These are phyloP conservation scores for Tragopan temminckii DNA, from an alignment of 2,797 vertebrate genomes.

Conservation along the genomic window DNA sequence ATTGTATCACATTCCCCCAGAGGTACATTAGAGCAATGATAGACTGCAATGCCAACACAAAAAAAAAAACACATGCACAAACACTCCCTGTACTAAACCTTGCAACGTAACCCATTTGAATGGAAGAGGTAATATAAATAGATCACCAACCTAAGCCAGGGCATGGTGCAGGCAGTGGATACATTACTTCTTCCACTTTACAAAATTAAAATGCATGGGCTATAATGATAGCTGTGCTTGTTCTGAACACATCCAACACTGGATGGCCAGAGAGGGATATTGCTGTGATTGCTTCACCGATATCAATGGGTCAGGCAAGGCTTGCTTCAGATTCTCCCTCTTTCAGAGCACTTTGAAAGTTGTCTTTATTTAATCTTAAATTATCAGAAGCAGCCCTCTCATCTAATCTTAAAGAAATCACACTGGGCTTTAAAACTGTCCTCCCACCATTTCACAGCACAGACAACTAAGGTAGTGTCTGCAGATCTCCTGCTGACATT, in stretches of 20 bases:
- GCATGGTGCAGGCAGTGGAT: not conserved
- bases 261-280: not conserved
- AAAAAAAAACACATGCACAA: not conserved
- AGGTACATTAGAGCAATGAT: constrained; percentile 36
- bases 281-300: not conserved
- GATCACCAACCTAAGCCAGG: not conserved
- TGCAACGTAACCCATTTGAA: rapidly evolving
- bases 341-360: not conserved
- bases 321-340: not conserved
- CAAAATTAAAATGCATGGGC: not conserved
- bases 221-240: not conserved
- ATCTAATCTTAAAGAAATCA: not conserved
- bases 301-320: not conserved
- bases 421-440: not conserved
- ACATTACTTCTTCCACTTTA: not conserved
- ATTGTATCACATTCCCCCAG: constrained; percentile 35
- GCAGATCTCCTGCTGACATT: not conserved
- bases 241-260: not conserved
- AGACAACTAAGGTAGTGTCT: not conserved
- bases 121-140: not conserved
- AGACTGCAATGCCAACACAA: constrained; percentile 22
- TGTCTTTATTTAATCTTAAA: constrained; percentile 17
- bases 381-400: not conserved
- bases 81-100: not conserved
- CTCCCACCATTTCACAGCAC: not conserved